Conservation (phyloP, 2,113 vertebrate species). For the Prunella himalayana region DNA sequence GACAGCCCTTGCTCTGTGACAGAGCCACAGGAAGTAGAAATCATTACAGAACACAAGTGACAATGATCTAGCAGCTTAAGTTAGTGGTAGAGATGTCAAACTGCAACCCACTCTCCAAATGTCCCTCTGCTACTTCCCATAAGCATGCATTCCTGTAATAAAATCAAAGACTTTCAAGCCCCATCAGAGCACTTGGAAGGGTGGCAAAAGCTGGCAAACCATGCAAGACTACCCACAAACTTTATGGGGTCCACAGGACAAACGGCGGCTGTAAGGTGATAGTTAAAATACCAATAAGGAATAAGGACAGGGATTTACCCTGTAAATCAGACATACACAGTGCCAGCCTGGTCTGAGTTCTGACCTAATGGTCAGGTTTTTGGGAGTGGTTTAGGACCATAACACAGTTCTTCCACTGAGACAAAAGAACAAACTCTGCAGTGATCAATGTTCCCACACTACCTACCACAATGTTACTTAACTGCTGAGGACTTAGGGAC, state of each 20-base stretch:
- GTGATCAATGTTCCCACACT: neutral
- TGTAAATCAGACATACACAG: neutral
- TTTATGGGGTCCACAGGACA: neutral
- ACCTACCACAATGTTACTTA: accelerated
- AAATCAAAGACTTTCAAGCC: neutral
- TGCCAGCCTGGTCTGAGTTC: neutral
- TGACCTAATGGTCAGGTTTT: neutral
- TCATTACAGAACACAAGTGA: neutral
- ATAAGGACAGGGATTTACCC: neutral
- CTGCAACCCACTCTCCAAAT: neutral
- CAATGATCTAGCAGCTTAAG: neutral
- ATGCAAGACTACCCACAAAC: neutral
- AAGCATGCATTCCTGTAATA: neutral
- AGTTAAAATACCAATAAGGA: neutral
- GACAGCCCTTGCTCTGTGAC: neutral
- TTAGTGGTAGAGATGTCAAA: neutral
- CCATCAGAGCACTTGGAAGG: neutral
- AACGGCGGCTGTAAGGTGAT: neutral
- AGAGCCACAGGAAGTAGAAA: neutral
- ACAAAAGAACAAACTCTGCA: neutral
- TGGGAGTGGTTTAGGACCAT: neutral
- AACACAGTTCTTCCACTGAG: neutral
- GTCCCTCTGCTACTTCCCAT: neutral
- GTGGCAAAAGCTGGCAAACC: neutral
- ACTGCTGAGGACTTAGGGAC: neutral